Evolutionary conservation across 2,113 vertebrate genomes (phyloP).

Genomic region (Petrocephalus microphthalmus): DNA sequence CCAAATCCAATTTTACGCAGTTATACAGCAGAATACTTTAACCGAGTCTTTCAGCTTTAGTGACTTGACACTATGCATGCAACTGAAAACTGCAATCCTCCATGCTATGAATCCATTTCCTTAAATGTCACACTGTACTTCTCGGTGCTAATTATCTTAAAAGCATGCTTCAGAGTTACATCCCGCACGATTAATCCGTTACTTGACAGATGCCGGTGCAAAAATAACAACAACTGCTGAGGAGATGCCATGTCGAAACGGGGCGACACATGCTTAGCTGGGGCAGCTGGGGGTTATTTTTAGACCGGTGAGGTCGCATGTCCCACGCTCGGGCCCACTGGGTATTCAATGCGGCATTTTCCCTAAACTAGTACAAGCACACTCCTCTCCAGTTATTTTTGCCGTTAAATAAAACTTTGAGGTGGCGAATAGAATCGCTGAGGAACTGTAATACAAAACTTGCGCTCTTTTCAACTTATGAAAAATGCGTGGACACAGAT

Average conservation of each 20-base stretch:
- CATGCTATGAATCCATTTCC: not conserved
- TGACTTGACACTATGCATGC: not conserved
- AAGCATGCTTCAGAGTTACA: not conserved
- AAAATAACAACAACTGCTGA: slow-evolving; percentile 12
- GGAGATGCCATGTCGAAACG: not conserved
- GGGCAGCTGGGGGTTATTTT: slow-evolving; percentile 59
- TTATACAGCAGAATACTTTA: not conserved
- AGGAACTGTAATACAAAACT: not conserved
- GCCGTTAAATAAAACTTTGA: not conserved
- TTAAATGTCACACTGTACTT: not conserved
- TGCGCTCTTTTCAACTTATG: not conserved
- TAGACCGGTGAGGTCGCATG: slow-evolving; percentile 32
- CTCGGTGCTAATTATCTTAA: not conserved
- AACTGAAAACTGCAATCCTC: not conserved
- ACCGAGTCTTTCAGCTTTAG: not conserved
- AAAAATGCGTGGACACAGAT: not conserved
- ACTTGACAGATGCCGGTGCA: not conserved
- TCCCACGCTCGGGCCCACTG: not conserved
- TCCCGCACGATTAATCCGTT: not conserved
- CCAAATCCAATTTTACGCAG: not conserved
- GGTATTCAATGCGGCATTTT: not conserved
- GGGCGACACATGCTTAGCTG: slow-evolving; percentile 37
- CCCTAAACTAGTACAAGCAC: not conserved
- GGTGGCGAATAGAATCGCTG: not conserved
- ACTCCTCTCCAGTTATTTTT: not conserved